phyloP scores from a whole-genome alignment of 2,113 vertebrate genomes.

The Psilopsiagon aymara region DNA sequence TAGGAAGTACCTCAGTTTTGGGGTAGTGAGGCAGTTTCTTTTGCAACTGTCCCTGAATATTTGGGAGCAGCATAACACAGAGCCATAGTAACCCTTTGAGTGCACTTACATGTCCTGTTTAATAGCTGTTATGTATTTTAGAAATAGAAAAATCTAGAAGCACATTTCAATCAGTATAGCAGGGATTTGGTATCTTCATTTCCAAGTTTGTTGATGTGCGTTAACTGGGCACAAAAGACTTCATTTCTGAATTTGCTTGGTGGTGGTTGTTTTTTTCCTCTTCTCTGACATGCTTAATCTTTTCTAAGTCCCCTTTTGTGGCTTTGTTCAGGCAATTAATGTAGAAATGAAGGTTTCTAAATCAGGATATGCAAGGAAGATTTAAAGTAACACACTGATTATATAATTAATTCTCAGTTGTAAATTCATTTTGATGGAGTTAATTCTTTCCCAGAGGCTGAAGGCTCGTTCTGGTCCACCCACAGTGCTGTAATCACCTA shows the following conservation, averaged over 20 bases:
- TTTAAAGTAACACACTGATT: conserved; percentile 63
- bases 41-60: background rate
- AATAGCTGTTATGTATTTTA: background rate
- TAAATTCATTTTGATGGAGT: conserved; percentile 69
- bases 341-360: conserved; percentile 39
- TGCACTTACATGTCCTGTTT: background rate
- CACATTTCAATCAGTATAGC: background rate
- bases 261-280: background rate
- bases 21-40: background rate
- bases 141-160: background rate
- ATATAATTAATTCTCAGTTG: conserved; percentile 73
- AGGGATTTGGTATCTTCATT: background rate
- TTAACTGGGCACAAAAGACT: background rate
- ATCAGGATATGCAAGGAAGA: conserved; percentile 45
- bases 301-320: conserved; percentile 8
- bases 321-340: conserved; percentile 61
- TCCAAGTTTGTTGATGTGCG: background rate
- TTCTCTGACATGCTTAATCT: conserved; percentile 34
- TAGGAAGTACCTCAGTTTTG: background rate
- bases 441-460: conserved; percentile 71
- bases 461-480: conserved; percentile 51
- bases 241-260: conserved; percentile 9
- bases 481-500: conserved; percentile 29
- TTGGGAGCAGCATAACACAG: background rate
- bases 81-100: background rate